A percentile compares a stretch with the other conserved stretches of the same genome.
These are phyloP conservation scores for Mamestra brassicae DNA, from an alignment of 2,888 invertebrate species.

Conservation along the genomic window DNA sequence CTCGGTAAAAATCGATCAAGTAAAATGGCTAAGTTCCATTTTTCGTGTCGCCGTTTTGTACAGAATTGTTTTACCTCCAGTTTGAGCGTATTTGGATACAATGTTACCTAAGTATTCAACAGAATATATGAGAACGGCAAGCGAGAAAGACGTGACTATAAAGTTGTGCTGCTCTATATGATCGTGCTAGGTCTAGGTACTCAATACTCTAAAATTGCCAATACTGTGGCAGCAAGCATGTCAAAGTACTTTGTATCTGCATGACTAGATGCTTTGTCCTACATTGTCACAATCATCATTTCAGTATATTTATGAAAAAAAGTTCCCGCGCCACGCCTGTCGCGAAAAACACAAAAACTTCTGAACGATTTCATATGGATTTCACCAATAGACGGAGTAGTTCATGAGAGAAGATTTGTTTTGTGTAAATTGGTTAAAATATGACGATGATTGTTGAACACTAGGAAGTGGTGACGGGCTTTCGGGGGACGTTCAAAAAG, in stretches of 20 bases:
- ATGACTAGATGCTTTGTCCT: too few relatives aligned
- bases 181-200: background rate
- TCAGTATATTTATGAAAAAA: background rate
- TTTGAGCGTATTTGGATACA: background rate
- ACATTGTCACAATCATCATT: background rate
- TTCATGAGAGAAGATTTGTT: too few relatives aligned
- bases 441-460: too few relatives aligned
- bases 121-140: background rate
- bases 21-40: background rate
- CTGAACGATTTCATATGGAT: too few relatives aligned
- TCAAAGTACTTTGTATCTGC: background rate
- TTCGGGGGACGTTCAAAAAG: too few relatives aligned
- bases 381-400: too few relatives aligned
- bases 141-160: background rate
- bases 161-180: background rate
- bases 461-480: too few relatives aligned
- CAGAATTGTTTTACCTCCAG: background rate
- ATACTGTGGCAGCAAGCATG: background rate
- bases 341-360: too few relatives aligned
- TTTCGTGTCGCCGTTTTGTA: background rate
- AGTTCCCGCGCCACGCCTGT: too few relatives aligned
- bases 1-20: too few relatives aligned
- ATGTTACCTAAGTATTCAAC: background rate
- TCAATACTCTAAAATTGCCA: background rate
- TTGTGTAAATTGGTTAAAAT: too few relatives aligned